Conservation (phyloP, 2,113 vertebrate species). For the Tor tambroides region DNA sequence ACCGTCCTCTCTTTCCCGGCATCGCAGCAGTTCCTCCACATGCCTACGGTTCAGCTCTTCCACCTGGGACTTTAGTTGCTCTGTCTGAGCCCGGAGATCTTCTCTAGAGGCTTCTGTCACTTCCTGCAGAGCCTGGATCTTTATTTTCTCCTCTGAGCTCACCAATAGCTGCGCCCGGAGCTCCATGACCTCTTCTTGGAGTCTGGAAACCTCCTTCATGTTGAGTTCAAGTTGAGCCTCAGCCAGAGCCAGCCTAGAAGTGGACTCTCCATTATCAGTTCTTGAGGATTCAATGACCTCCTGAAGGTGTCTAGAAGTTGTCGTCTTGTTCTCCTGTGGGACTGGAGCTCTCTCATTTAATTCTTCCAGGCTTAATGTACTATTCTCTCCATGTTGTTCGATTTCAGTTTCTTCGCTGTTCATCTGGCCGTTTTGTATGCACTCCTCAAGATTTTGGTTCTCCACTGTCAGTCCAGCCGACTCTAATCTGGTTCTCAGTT, state of each 20-base stretch:
- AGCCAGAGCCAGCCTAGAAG: constrained; percentile 71
- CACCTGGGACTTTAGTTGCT: constrained; percentile 85
- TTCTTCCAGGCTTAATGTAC: constrained; percentile 57
- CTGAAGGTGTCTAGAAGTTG: constrained; percentile 73
- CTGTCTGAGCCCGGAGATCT: constrained; percentile 78
- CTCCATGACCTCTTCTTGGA: constrained; percentile 76
- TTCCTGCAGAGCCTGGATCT: constrained; percentile 78
- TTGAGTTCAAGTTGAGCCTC: constrained; percentile 82
- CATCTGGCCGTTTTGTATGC: constrained; percentile 57
- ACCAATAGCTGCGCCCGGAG: constrained; percentile 79
- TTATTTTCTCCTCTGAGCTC: constrained; percentile 75
- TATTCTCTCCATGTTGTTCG: constrained; percentile 70
- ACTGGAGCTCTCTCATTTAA: constrained; percentile 68
- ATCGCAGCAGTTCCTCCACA: constrained; percentile 81
- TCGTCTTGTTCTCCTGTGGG: constrained; percentile 74
- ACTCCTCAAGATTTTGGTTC: constrained; percentile 75
- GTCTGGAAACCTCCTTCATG: constrained; percentile 75
- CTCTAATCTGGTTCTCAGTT: constrained; percentile 72
- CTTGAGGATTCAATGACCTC: constrained; percentile 70
- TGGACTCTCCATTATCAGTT: constrained; percentile 71
- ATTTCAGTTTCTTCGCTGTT: constrained; percentile 73
- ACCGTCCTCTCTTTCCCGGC: constrained; percentile 76
- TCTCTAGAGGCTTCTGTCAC: constrained; percentile 72
- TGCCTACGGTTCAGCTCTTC: constrained; percentile 85
- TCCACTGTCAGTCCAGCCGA: constrained; percentile 69